Percentiles rank a stretch among this genome's conserved stretches.
These are phyloP conservation scores for Chrysochloris asiatica DNA, from an alignment of 2,113 vertebrate genomes.

Conservation along the genomic window DNA sequence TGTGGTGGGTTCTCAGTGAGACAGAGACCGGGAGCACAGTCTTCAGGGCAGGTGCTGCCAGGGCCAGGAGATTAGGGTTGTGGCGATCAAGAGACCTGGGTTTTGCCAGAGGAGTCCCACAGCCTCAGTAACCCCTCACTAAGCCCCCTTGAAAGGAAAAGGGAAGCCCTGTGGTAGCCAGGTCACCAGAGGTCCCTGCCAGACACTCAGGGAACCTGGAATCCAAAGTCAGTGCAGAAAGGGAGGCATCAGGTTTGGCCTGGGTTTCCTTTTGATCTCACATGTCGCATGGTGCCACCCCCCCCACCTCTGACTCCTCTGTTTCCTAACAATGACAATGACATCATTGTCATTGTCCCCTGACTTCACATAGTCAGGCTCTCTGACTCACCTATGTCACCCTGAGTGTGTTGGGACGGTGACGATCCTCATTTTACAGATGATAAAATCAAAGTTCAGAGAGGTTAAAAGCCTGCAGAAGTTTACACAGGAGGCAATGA, in stretches of 20 bases:
- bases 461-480: neutral
- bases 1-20: no score
- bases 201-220: neutral
- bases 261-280: neutral
- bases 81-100: neutral
- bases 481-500: accelerated
- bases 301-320: neutral
- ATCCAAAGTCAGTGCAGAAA: neutral
- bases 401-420: neutral
- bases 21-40: neutral
- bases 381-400: no score
- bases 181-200: neutral
- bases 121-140: no score
- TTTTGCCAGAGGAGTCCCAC: neutral
- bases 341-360: accelerated
- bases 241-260: neutral
- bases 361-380: neutral
- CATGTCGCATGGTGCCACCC: neutral
- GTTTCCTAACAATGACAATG: neutral
- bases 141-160: neutral
- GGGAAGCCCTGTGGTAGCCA: no score
- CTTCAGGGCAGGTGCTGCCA: neutral
- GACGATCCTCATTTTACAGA: neutral
- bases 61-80: neutral
- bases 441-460: neutral